Conservation (phyloP, 2,113 vertebrate genomes). For the Mus spicilegus region DNA sequence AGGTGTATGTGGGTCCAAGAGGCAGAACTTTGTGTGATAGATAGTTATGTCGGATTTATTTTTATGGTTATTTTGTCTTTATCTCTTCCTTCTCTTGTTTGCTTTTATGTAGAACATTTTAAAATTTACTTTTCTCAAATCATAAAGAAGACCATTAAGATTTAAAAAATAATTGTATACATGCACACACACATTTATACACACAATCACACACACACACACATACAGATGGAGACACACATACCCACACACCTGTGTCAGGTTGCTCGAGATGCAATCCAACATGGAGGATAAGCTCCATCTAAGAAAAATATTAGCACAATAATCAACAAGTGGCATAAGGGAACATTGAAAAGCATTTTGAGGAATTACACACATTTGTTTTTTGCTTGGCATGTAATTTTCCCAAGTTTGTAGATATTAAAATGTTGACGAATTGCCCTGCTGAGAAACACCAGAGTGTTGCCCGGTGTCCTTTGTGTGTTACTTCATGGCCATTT, state of each 20-base stretch:
- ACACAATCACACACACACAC: neutral
- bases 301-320: neutral
- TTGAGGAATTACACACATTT: neutral
- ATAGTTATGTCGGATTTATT: neutral
- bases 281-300: neutral
- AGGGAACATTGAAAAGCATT: neutral
- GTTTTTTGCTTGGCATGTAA: neutral
- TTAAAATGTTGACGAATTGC: conserved; percentile 1
- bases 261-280: neutral
- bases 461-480: neutral
- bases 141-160: neutral
- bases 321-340: neutral
- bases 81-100: conserved; percentile 23
- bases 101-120: conserved; percentile 12
- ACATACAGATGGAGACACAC: neutral
- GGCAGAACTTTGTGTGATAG: neutral
- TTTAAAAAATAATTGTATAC: neutral
- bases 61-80: neutral
- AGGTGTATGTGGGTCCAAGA: neutral
- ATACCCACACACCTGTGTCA: neutral
- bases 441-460: neutral
- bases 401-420: neutral
- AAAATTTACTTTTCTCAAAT: conserved; percentile 8
- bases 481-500: neutral
- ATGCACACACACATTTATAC: neutral